Conservation (phyloP, 2,888 invertebrate genomes). For the Mylabris sibirica region DNA sequence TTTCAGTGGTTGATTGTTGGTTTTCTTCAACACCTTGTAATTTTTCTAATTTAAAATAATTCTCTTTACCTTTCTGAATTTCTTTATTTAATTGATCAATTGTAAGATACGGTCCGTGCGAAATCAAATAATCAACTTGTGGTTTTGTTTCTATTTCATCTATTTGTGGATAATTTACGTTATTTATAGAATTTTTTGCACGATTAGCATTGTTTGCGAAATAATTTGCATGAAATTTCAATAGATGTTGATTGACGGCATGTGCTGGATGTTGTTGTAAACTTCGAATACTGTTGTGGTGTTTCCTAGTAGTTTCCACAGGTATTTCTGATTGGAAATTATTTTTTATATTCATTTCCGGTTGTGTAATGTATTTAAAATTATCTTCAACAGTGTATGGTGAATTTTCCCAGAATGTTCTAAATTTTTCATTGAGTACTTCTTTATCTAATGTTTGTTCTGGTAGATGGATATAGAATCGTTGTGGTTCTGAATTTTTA, state of each 20-base stretch:
- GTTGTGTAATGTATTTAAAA: conserved; percentile 49
- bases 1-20: background rate
- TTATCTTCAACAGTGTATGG: conserved; percentile 46
- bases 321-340: conserved; percentile 23
- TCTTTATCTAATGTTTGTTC: conserved; percentile 38
- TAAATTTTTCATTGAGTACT: conserved; percentile 44
- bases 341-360: conserved; percentile 28
- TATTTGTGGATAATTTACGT: background rate
- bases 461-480: conserved; percentile 47
- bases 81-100: conserved; percentile 18
- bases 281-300: conserved; percentile 39
- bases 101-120: conserved; percentile 8
- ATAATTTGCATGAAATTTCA: conserved; percentile 48
- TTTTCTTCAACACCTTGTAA: background rate
- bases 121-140: background rate
- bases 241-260: conserved; percentile 34
- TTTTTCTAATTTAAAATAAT: conserved; percentile 26
- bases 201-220: conserved; percentile 46
- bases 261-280: conserved; percentile 18
- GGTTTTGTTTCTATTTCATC: background rate
- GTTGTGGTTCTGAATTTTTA: conserved; percentile 40
- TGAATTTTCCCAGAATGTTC: conserved; percentile 45
- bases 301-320: conserved; percentile 37
- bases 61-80: conserved; percentile 25
- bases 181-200: background rate